phyloP scores from a whole-genome alignment of 2,797 vertebrate genomes.

The Sorex maritimensis region DNA sequence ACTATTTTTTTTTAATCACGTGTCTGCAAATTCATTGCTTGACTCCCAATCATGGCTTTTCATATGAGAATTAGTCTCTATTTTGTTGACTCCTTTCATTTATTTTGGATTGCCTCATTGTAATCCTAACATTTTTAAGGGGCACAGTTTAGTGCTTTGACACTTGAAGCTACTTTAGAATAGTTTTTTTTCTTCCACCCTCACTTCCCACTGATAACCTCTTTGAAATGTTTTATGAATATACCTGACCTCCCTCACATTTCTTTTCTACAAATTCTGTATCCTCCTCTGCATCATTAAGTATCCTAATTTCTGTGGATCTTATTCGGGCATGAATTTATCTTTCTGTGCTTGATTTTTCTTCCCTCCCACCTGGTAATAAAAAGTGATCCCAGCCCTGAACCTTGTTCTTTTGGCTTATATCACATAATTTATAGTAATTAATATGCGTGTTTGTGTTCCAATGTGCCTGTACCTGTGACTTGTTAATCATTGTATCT shows the following conservation, averaged over 20 bases:
- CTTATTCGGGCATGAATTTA: neutral
- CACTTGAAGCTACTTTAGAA: neutral
- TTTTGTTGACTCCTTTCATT: neutral
- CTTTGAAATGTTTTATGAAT: constrained; percentile 22
- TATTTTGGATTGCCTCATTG: neutral
- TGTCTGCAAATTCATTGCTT: constrained; percentile 27
- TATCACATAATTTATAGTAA: neutral
- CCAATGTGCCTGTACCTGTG: neutral
- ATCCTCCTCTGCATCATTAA: neutral
- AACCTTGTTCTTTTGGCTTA: neutral
- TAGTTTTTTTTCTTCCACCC: neutral
- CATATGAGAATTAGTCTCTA: neutral
- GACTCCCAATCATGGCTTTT: neutral
- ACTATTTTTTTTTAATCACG: neutral
- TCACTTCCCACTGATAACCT: neutral
- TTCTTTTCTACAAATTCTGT: neutral
- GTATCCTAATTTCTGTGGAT: neutral
- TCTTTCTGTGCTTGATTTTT: neutral
- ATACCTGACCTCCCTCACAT: accelerated
- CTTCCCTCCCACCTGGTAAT: neutral
- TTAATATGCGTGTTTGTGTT: neutral
- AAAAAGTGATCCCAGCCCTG: neutral
- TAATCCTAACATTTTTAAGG: constrained; percentile 49
- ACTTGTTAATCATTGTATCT: neutral
- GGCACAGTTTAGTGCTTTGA: neutral